Conservation (phyloP, 1,140 invertebrate genomes). For the Andrena cerasifolii region DNA sequence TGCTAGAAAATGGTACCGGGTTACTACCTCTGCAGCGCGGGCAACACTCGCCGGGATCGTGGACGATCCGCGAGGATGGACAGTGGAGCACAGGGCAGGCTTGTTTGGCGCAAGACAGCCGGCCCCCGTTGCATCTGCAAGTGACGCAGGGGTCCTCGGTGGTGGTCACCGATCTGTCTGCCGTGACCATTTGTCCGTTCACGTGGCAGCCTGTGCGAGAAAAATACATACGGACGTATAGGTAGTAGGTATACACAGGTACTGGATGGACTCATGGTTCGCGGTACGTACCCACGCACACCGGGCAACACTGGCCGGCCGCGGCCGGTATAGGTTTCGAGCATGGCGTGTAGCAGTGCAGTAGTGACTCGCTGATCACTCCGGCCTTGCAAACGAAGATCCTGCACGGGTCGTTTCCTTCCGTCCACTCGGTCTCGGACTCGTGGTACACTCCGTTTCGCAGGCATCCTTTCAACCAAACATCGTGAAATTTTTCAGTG, state of each 20-base stretch:
- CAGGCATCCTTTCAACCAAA: slow-evolving; percentile 85
- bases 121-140: slow-evolving; percentile 90
- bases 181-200: slow-evolving; percentile 86
- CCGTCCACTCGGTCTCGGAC: slow-evolving; percentile 90
- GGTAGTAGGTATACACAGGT: too few relatives aligned
- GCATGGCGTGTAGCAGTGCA: slow-evolving; percentile 92
- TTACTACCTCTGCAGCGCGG: slow-evolving; percentile 90
- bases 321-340: slow-evolving; percentile 86
- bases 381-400: slow-evolving; percentile 90
- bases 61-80: slow-evolving; percentile 85
- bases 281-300: slow-evolving; percentile 86
- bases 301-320: slow-evolving; percentile 91
- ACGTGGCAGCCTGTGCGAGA: slow-evolving; percentile 87
- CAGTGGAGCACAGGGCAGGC: slow-evolving; percentile 93
- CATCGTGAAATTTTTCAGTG: too few relatives aligned
- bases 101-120: slow-evolving; percentile 90
- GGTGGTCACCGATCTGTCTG: slow-evolving; percentile 89
- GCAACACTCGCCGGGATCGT: slow-evolving; percentile 90
- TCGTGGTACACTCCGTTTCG: slow-evolving; percentile 87
- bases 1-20: too few relatives aligned
- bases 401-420: slow-evolving; percentile 87
- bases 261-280: not conserved
- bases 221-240: not conserved
- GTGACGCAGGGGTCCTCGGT: slow-evolving; percentile 93
- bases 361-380: slow-evolving; percentile 90